Evolutionary conservation across 2,797 vertebrate genomes (phyloP), one percentile per base, ranked within the genome.

Genomic region (Manis crassicaudata): DNA sequence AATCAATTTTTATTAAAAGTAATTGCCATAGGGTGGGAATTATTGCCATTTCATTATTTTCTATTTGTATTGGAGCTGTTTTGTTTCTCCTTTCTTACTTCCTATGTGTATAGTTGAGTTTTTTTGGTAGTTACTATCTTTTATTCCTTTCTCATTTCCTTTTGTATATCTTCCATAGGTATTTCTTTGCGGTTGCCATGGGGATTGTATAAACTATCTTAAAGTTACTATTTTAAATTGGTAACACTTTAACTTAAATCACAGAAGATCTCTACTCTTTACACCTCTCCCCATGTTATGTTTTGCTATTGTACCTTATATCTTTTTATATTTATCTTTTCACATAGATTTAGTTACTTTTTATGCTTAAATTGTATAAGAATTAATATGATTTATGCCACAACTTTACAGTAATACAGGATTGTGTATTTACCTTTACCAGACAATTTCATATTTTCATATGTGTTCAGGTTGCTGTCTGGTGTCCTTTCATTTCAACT

Each of bases 301-400:
- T 72, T 85, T 60, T 43, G 6, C 32, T 65, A 7, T 52, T 7
- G 21, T 40, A 12, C 46, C 67, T 37, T 32, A 46, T 56, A 35
- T 62, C 25, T 93, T 87, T 81, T 80, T 52, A 54, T 68, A 37
- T 84, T 92, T 89, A 35, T 89, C 43, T 9, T n/a, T 92, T 84
- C 85, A 62, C 52, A 37, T 65, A 79, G 35, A 87, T 86, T 80
- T 83, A 56, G 46, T 67, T 79, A 83, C 37, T 84, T 92, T 79
- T 88, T 52, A 60, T 68, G 29, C 56, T 52, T 68, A 54, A 85
- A 27, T 67, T 70, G 25, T 75, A 4, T 81, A 14, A 43, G 18
- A 87, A 81, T 94, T 89, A 81, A 52, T 52, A 13, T 46, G 9
- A 73, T 88, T 85, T 92, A 27, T 92, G 23, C 27, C 54, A 18